A percentile compares a stretch with the other conserved stretches of the same genome.
Conservation (phyloP, 2,113 vertebrate genomes). For the Colaptes auratus region DNA sequence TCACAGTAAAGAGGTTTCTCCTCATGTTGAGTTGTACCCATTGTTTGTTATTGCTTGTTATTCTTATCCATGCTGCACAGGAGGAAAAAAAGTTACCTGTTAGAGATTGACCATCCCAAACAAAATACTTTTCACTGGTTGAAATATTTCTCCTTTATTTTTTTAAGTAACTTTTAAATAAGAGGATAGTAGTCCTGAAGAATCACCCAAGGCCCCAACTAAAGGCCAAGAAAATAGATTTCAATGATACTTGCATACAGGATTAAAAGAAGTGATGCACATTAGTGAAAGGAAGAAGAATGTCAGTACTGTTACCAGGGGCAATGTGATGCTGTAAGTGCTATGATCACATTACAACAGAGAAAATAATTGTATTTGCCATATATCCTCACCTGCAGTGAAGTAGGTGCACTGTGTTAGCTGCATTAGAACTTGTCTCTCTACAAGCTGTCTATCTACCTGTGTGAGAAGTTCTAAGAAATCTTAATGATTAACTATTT, state of each 20-base stretch:
- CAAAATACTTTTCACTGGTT: neutral
- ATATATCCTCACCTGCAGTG: neutral
- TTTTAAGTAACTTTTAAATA: neutral
- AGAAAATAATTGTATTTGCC: neutral
- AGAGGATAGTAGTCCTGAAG: neutral
- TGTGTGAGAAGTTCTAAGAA: neutral
- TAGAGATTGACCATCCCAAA: neutral
- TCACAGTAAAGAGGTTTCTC: too few relatives aligned
- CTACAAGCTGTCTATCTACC: neutral
- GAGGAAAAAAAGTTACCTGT: neutral
- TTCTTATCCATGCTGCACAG: neutral
- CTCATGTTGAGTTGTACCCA: too few relatives aligned
- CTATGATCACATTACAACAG: neutral
- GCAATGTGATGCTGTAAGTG: neutral
- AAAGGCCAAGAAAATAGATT: neutral
- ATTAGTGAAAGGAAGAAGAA: neutral
- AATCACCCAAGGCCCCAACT: neutral
- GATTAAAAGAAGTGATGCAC: neutral
- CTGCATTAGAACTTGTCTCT: neutral
- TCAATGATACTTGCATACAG: neutral
- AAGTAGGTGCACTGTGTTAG: neutral
- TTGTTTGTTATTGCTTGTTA: neutral
- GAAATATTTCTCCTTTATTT: neutral
- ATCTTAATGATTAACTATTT: neutral
- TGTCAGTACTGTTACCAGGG: fast-evolving